A percentile compares a stretch with the other conserved stretches of the same genome.
Conservation (phyloP, 2,888 invertebrate species). For the Taenaris catops region DNA sequence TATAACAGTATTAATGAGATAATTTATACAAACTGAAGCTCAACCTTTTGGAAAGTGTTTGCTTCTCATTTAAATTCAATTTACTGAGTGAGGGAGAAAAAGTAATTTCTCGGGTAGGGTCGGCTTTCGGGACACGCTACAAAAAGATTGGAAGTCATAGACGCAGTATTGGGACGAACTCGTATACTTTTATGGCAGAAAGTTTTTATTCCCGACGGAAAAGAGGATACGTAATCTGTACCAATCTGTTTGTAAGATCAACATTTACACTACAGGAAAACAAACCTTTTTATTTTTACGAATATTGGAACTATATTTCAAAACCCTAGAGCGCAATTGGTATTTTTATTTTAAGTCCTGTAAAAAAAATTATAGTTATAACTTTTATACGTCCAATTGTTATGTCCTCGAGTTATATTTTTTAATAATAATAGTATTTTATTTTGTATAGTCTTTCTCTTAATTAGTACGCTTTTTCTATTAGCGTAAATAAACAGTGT, state of each 20-base stretch:
- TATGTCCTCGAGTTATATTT: no score
- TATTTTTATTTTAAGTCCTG: no score
- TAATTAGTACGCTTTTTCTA: no score
- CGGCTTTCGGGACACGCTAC: conserved; percentile 67
- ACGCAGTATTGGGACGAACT: conserved; percentile 74
- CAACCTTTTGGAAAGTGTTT: conserved; percentile 1
- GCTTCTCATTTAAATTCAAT: conserved; percentile 10
- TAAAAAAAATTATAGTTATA: no score
- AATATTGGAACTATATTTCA: no score
- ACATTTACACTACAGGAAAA: no score
- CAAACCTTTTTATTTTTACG: no score
- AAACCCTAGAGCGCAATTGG: no score
- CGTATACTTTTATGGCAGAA: conserved; percentile 75
- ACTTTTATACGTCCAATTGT: no score
- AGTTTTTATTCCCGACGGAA: conserved; percentile 70
- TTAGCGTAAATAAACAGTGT: no score
- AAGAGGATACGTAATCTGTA: conserved; percentile 55
- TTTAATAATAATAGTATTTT: no score
- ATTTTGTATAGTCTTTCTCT: no score
- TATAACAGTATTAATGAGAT: neutral
- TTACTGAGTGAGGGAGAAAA: conserved; percentile 44
- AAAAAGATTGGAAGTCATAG: conserved; percentile 71
- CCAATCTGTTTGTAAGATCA: neutral
- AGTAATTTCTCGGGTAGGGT: conserved; percentile 75
- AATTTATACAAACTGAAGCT: neutral